A percentile compares a stretch with the other conserved stretches of the same genome.
Evolutionary conservation across 2,797 vertebrate genomes (phyloP).

Genomic region (Macroramphosus scolopax): DNA sequence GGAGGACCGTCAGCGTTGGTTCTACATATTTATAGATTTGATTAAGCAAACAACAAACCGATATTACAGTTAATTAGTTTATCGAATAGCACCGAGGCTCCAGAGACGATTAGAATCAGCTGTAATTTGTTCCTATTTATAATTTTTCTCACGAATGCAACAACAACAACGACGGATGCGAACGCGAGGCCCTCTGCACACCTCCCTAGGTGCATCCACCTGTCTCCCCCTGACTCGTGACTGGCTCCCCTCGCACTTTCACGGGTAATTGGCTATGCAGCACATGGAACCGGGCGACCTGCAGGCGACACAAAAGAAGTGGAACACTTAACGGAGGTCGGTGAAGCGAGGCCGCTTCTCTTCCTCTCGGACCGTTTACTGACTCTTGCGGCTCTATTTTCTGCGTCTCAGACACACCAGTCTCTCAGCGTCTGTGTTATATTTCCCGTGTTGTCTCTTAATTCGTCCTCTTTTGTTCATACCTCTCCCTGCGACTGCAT

Average conservation of each 20-base stretch:
- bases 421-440: too few species aligned
- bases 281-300: conserved; percentile 53
- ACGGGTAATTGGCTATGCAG: conserved; percentile 56
- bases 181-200: too few species aligned
- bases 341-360: conserved; percentile 32
- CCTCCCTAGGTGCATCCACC: not conserved
- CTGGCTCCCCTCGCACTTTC: conserved; percentile 43
- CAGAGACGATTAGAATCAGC: too few species aligned
- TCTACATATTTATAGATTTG: too few species aligned
- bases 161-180: too few species aligned
- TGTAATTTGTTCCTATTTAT: too few species aligned
- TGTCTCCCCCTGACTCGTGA: conserved; percentile 20
- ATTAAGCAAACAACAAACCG: too few species aligned
- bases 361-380: conserved; percentile 23
- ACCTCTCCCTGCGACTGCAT: conserved; percentile 29
- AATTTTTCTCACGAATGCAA: too few species aligned
- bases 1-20: too few species aligned
- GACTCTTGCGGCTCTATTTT: conserved; percentile 15
- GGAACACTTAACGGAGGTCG: conserved; percentile 31
- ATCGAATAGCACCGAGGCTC: too few species aligned
- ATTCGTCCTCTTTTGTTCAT: conserved; percentile 29
- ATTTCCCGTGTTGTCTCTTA: too few species aligned
- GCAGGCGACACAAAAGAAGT: conserved; percentile 31
- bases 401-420: conserved; percentile 2
- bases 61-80: too few species aligned